phyloP scores from a whole-genome alignment of 2,113 vertebrate species.

The Coryphaenoides rupestris region DNA sequence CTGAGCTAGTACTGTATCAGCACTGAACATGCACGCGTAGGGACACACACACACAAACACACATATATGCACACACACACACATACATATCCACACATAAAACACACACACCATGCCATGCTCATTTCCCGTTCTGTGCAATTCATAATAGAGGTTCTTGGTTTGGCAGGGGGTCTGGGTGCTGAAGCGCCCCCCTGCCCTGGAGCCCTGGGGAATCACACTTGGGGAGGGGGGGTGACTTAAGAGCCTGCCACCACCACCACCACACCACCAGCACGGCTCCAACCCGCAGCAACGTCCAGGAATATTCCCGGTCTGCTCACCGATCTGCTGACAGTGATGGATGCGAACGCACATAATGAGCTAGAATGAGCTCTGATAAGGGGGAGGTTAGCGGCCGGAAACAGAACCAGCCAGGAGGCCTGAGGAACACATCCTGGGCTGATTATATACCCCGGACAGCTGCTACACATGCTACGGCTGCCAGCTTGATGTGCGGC shows the following conservation, averaged over 20 bases:
- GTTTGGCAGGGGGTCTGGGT: background rate
- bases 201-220: background rate
- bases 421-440: background rate
- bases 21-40: background rate
- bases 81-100: no score
- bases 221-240: background rate
- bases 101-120: no score
- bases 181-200: background rate
- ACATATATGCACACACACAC: conserved; percentile 5
- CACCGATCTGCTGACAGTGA: background rate
- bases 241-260: background rate
- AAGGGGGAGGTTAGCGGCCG: background rate
- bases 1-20: conserved; percentile 1
- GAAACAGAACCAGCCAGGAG: conserved; percentile 1
- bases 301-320: background rate
- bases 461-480: no score
- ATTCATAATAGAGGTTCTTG: conserved; percentile 8
- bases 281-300: background rate
- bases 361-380: conserved; percentile 1
- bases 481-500: no score
- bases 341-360: conserved; percentile 3
- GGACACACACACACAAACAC: no score
- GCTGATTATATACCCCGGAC: background rate
- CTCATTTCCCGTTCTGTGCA: background rate
- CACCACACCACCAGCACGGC: no score